A percentile compares a stretch with the other conserved stretches of the same genome.
Evolutionary conservation across 2,888 invertebrate genomes (phyloP).

Genomic region (Eupithecia exiguata): DNA sequence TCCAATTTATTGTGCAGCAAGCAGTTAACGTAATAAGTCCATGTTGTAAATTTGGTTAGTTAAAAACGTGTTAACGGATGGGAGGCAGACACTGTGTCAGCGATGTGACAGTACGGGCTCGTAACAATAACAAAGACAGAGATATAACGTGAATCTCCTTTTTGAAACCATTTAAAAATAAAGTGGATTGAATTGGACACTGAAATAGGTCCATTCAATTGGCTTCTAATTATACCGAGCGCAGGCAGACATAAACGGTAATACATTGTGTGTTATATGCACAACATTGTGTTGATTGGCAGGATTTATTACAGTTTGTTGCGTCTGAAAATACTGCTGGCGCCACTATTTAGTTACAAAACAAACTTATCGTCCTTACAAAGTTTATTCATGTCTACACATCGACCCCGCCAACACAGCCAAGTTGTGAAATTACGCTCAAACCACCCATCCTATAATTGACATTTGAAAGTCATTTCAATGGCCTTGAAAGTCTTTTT

Average conservation of each 20-base stretch:
- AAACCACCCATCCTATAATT: too few species aligned
- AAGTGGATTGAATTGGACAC: neutral
- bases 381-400: neutral
- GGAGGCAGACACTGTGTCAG: neutral
- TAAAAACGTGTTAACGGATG: too few species aligned
- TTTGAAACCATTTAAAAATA: neutral
- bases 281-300: constrained; percentile 1
- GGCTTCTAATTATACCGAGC: neutral
- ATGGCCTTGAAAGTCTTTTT: too few species aligned
- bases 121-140: neutral
- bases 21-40: too few species aligned
- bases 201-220: neutral
- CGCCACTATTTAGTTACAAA: neutral
- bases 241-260: neutral
- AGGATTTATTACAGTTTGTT: constrained; percentile 1
- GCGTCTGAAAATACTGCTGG: constrained; percentile 9
- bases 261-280: constrained; percentile 1
- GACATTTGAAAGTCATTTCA: too few species aligned
- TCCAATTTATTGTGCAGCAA: too few species aligned
- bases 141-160: neutral
- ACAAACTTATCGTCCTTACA: constrained; percentile 3
- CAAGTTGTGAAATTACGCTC: too few species aligned
- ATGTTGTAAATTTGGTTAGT: too few species aligned
- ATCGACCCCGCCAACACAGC: neutral
- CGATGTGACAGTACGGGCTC: neutral